Conservation (phyloP, 2,888 invertebrate species). For the Dioctria linearis region DNA sequence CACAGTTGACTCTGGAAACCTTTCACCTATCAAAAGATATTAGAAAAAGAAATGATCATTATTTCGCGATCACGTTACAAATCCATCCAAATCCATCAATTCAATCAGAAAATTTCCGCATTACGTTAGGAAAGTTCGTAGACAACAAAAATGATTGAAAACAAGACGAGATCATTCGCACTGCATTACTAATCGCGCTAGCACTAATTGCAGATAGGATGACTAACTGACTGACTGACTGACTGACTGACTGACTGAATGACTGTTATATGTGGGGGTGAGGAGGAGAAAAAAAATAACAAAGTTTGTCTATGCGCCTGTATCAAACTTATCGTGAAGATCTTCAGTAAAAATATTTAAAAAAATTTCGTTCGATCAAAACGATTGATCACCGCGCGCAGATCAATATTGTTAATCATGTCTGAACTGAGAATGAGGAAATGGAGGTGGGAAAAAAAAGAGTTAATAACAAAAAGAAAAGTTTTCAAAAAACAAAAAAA, state of each 20-base stretch:
- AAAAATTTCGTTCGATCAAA: constrained; percentile 31
- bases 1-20: constrained; percentile 7
- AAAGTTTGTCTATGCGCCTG: not conserved
- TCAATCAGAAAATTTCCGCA: constrained; percentile 42
- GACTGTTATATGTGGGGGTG: no score
- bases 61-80: constrained; percentile 46
- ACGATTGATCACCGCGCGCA: constrained; percentile 1
- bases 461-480: constrained; percentile 5
- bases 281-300: not conserved
- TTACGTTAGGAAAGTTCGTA: not conserved
- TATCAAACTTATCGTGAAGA: not conserved
- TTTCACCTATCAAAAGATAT: constrained; percentile 19
- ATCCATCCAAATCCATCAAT: constrained; percentile 41
- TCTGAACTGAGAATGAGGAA: constrained; percentile 12
- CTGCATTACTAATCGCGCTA: constrained; percentile 17
- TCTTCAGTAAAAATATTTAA: constrained; percentile 34
- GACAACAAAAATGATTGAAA: not conserved
- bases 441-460: not conserved
- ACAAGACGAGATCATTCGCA: constrained; percentile 12
- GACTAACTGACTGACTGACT: no score
- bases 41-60: constrained; percentile 37
- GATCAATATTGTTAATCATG: constrained; percentile 18
- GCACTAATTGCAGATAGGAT: constrained; percentile 30
- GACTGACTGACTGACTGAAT: no score
- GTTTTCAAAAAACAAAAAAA: not conserved